Evolutionary conservation across 2,113 vertebrate genomes (phyloP), one percentile per base, ranked within the genome.

Genomic region (Podiceps cristatus): DNA sequence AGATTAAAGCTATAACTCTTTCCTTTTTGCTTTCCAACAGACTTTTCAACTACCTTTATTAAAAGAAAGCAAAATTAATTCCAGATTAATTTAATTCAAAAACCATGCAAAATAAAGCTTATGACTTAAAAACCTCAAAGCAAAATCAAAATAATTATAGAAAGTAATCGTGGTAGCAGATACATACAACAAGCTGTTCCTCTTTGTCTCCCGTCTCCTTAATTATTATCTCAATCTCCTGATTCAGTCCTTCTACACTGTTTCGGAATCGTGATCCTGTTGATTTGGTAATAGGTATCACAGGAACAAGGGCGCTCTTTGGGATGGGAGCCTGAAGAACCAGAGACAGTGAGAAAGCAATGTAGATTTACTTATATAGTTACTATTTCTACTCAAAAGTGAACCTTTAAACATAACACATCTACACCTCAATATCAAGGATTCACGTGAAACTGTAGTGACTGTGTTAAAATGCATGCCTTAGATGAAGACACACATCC

Each of bases 221-320:
- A 98, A 99, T 99, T 95, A 99, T 99, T 97, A 99, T 99, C 90
- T 99, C 99, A 52, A 99, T 99, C 98, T 99, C 99, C 95, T 99
- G 99, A 98, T 99, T 99, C 92, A 99, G 97, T 50, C 99, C 99
- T 97, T 99, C 99, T 50, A 99, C 98, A 18, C 99, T 99, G 98
- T 99, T 99, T 73, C 99, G 98, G 98, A 99, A 99, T 67, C 99
- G 98, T 6, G 99, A 99, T 23, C 99, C 99, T 2, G 99, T 99
- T 4, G 99, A 99, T 96, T 99, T 99, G 94, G 99, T 97, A 93
- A 99, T 99, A 23, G 99, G 99, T 96, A 99, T 99, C 83, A 98
- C 98, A 72, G 99, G 99, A 68, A 99, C 98, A 52, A 99, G 99
- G 47, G 99, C 98, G 96, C 98, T 99, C 98, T 99, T 99, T 95